Conservation (phyloP, 2,888 invertebrate species). For the Melanostoma scalare region DNA sequence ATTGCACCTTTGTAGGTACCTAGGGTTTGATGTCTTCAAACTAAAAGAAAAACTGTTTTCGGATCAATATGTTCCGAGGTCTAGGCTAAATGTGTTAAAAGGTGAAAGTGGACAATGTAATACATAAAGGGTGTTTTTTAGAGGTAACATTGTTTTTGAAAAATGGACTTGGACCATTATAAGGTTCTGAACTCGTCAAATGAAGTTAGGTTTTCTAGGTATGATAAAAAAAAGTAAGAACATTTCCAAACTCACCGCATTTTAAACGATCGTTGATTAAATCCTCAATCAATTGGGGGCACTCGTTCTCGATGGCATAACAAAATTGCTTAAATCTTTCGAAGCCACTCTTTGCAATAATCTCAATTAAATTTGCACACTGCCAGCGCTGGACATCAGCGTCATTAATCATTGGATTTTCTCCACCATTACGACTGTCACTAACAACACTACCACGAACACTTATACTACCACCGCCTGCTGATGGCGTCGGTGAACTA, state of each 20-base stretch:
- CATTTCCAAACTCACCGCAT: slow-evolving; percentile 78
- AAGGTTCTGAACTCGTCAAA: no score
- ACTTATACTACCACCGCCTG: slow-evolving; percentile 64
- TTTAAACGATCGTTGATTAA: slow-evolving; percentile 85
- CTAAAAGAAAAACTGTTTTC: no score
- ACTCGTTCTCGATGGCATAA: slow-evolving; percentile 85
- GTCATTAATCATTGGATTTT: slow-evolving; percentile 76
- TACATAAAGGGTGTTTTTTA: no score
- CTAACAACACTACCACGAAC: slow-evolving; percentile 31
- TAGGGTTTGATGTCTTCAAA: no score
- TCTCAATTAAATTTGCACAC: slow-evolving; percentile 85
- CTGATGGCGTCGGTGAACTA: slow-evolving; percentile 79
- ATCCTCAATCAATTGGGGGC: slow-evolving; percentile 85
- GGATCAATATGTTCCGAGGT: no score
- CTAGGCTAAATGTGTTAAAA: no score
- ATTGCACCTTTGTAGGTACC: no score
- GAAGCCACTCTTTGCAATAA: slow-evolving; percentile 85
- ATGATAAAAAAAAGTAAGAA: no score
- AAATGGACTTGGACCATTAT: no score
- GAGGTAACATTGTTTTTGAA: no score
- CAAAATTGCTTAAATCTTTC: slow-evolving; percentile 85
- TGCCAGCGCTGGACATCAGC: slow-evolving; percentile 81
- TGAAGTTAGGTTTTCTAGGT: no score
- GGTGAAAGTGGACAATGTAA: no score
- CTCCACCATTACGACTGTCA: slow-evolving; percentile 23